Evolutionary conservation across 2,888 invertebrate genomes (phyloP).

Genomic region (Nectonema munidae): DNA sequence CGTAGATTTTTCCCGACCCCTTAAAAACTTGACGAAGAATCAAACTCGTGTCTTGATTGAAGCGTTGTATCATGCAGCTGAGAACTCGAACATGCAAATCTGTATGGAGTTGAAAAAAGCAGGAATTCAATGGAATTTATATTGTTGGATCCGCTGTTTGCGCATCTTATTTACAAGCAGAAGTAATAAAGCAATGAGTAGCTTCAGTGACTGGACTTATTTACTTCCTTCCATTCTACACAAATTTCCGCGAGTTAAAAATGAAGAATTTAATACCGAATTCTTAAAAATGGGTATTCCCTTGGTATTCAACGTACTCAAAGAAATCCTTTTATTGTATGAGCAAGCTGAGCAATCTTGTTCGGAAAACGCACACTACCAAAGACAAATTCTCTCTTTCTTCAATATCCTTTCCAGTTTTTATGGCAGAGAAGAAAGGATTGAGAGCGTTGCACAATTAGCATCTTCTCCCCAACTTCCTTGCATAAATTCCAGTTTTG

Average conservation of each 20-base stretch:
- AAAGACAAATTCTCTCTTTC: background rate
- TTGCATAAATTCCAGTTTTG: slow-evolving; percentile 43
- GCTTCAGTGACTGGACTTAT: slow-evolving; percentile 32
- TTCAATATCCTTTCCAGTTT: background rate
- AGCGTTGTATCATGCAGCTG: slow-evolving; percentile 69
- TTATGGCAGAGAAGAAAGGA: background rate
- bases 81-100: slow-evolving; percentile 57
- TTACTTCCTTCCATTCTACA: background rate
- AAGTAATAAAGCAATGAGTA: slow-evolving; percentile 54
- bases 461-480: background rate
- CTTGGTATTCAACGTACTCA: slow-evolving; percentile 51
- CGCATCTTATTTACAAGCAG: slow-evolving; percentile 20
- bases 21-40: slow-evolving; percentile 32
- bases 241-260: slow-evolving; percentile 57
- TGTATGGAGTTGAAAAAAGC: slow-evolving; percentile 50
- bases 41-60: slow-evolving; percentile 55
- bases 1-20: background rate
- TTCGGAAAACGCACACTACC: background rate
- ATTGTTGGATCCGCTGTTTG: slow-evolving; percentile 37
- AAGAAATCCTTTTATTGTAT: slow-evolving; percentile 21
- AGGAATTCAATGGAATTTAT: slow-evolving; percentile 54
- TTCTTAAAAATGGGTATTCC: slow-evolving; percentile 63
- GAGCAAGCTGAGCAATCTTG: background rate
- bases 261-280: slow-evolving; percentile 52
- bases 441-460: background rate